Percentiles rank a stretch among this genome's conserved stretches.
Evolutionary conservation across 2,797 vertebrate genomes (phyloP).

Genomic region (Sebastes vulpes): DNA sequence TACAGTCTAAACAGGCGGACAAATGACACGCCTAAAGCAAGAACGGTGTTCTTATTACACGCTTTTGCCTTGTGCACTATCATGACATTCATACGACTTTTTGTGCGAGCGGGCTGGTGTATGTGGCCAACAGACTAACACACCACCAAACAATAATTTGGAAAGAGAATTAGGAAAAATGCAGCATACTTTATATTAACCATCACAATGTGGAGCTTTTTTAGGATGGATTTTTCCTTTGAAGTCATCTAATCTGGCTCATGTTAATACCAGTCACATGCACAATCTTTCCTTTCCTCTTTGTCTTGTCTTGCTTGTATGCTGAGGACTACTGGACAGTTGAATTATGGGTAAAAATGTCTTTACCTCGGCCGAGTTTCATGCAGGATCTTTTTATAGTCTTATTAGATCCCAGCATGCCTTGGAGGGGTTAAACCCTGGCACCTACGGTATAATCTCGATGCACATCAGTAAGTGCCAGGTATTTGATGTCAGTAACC

Average conservation of each 20-base stretch:
- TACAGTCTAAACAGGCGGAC: too few relatives aligned
- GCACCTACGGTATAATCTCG: not conserved
- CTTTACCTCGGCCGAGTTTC: not conserved
- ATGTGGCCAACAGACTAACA: too few relatives aligned
- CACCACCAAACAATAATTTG: too few relatives aligned
- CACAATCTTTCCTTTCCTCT: not conserved
- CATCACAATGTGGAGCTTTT: not conserved
- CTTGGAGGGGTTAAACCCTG: not conserved
- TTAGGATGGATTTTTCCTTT: not conserved
- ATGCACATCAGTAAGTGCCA: slow-evolving; percentile 9
- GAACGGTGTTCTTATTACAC: too few relatives aligned
- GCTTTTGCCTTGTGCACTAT: too few relatives aligned
- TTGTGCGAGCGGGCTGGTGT: too few relatives aligned
- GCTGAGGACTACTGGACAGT: not conserved
- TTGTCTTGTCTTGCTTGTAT: not conserved
- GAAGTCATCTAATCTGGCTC: slow-evolving; percentile 5
- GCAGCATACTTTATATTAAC: not conserved
- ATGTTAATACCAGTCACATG: slow-evolving; percentile 11
- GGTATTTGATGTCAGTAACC: slow-evolving; percentile 33
- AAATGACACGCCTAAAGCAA: too few relatives aligned
- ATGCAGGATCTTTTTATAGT: not conserved
- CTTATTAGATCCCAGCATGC: slow-evolving; percentile 1
- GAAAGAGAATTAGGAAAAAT: too few relatives aligned
- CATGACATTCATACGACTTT: too few relatives aligned
- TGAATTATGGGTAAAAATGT: not conserved